These are phyloP conservation scores for Haliclystus octoradiatus DNA, from an alignment of 30 jellyfish, hydroid and myxozoan genomes.

Conservation along the genomic window DNA sequence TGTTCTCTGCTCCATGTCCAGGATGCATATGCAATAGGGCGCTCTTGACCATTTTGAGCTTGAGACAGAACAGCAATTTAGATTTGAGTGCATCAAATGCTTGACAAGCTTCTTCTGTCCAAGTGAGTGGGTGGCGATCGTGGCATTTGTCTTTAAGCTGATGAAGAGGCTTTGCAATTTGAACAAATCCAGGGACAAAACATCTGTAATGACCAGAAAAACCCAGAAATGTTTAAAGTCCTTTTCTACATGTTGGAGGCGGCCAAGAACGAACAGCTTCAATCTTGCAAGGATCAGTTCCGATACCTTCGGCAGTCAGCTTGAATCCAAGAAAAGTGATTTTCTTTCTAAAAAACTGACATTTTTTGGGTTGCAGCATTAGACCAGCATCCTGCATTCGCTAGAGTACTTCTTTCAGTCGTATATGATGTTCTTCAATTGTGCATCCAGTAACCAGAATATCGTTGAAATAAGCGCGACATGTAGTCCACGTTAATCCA, in stretches of 20 bases:
- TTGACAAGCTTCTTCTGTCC: constrained; percentile 2
- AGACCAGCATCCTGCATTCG: constrained; percentile 13
- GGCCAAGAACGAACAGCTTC: constrained; percentile 36
- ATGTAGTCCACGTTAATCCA: constrained; percentile 20
- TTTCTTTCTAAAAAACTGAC: constrained; percentile 23
- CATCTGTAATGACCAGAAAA: constrained; percentile 25
- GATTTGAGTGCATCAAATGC: constrained; percentile 10
- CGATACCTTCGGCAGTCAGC: constrained; percentile 7
- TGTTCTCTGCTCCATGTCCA: constrained; percentile 9
- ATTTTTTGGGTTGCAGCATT: constrained; percentile 19
- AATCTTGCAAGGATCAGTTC: constrained; percentile 17
- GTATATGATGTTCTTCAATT: constrained; percentile 14
- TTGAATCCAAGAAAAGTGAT: constrained; percentile 16
- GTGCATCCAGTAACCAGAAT: constrained; percentile 7
- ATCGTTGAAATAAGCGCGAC: constrained; percentile 46
- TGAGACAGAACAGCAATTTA: constrained; percentile 25
- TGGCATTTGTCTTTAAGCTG: constrained; percentile 10
- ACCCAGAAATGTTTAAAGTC: constrained; percentile 34
- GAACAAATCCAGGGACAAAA: background rate
- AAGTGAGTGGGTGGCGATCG: too few relatives aligned
- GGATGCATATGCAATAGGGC: constrained; percentile 29
- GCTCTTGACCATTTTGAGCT: constrained; percentile 12
- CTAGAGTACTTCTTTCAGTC: constrained; percentile 11
- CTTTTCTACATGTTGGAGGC: constrained; percentile 6
- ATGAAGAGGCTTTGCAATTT: constrained; percentile 7